Conservation (phyloP, 2,888 invertebrate genomes). For the Tortrix viridana region DNA sequence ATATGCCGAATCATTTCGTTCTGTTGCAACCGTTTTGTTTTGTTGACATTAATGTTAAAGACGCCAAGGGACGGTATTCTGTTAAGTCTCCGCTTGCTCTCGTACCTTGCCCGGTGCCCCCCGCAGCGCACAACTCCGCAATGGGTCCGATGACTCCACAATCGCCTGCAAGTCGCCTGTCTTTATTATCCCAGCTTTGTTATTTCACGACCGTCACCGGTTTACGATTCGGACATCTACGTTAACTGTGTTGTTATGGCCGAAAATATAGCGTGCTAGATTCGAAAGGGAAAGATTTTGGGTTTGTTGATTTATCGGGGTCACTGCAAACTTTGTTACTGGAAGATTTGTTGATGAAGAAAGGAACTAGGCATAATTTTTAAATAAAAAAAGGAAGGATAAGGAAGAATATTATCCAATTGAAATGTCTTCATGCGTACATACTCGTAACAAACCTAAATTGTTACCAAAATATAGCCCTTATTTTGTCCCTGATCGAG, state of each 20-base stretch:
- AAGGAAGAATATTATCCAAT: no score
- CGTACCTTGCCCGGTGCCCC: constrained; percentile 19
- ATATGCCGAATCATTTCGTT: no score
- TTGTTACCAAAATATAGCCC: no score
- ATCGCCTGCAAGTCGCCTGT: constrained; percentile 46
- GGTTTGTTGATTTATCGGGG: not conserved
- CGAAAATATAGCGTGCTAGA: constrained; percentile 16
- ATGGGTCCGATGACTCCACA: constrained; percentile 67
- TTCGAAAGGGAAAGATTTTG: constrained; percentile 4
- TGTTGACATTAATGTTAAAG: no score
- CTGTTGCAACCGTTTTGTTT: no score
- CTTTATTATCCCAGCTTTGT: constrained; percentile 54
- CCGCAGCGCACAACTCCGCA: constrained; percentile 52
- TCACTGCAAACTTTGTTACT: not conserved
- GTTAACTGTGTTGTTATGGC: constrained; percentile 29
- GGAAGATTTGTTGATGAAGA: no score
- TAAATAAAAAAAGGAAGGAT: no score
- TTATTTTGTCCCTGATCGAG: no score
- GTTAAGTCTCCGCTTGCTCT: constrained; percentile 10
- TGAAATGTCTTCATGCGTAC: no score
- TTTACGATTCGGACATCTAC: constrained; percentile 45
- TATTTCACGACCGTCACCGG: constrained; percentile 52
- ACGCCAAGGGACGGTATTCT: not conserved
- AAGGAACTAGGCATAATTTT: no score
- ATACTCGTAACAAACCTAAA: no score